phyloP scores from a whole-genome alignment of 2,113 vertebrate species.

The Gopherus flavomarginatus region DNA sequence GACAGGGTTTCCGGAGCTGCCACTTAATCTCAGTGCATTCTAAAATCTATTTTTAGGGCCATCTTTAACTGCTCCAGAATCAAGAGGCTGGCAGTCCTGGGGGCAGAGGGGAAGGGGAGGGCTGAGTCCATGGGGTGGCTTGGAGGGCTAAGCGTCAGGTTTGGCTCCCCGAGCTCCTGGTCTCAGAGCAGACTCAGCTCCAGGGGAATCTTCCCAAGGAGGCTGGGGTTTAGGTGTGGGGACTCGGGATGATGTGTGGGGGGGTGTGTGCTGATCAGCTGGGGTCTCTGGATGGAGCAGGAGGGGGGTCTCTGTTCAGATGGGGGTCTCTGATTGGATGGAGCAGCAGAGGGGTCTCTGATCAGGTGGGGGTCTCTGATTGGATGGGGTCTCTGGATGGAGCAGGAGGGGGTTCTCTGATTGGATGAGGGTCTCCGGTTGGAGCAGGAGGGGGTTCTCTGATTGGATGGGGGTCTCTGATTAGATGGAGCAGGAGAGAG shows the following conservation, averaged over 20 bases:
- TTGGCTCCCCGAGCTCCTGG: too few relatives aligned
- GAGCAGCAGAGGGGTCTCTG: not conserved
- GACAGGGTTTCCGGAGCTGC: conserved; percentile 16
- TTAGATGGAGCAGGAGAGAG: too few relatives aligned
- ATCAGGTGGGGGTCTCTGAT: not conserved
- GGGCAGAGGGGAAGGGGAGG: too few relatives aligned
- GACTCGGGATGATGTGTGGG: too few relatives aligned
- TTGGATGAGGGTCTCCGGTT: not conserved
- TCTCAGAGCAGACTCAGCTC: not conserved
- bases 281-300: not conserved
- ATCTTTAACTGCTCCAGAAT: conserved; percentile 1
- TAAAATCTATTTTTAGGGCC: conserved; percentile 20
- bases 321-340: not conserved
- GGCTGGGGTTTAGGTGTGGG: too few relatives aligned
- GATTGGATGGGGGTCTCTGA: not conserved
- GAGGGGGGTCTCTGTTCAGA: too few relatives aligned
- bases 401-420: not conserved
- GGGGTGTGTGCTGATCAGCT: not conserved
- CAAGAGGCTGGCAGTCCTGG: not conserved
- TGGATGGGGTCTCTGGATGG: too few relatives aligned
- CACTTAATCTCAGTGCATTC: not conserved
- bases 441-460: too few relatives aligned
- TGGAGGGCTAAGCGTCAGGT: not conserved
- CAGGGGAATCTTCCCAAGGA: not conserved
- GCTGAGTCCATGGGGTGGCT: not conserved